phyloP scores from a whole-genome alignment of 2,888 invertebrate genomes.

The Sympetrum striolatum region DNA sequence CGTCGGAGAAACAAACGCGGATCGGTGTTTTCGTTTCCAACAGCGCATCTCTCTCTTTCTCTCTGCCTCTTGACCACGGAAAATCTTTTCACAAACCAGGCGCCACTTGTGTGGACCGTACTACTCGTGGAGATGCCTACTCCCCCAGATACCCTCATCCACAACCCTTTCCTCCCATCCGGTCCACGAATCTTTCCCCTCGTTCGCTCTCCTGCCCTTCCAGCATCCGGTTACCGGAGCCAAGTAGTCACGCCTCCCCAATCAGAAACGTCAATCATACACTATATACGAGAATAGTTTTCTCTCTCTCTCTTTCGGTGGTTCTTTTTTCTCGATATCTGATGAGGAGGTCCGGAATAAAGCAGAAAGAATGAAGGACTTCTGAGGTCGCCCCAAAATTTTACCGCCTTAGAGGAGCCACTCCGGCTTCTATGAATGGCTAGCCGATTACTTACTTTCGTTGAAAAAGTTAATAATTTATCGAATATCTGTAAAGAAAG shows the following conservation, averaged over 20 bases:
- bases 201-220: neutral
- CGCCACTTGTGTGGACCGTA: neutral
- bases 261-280: conserved; percentile 15
- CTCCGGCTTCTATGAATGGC: too few relatives aligned
- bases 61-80: neutral
- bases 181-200: neutral
- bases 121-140: neutral
- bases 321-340: neutral
- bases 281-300: neutral
- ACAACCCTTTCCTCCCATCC: neutral
- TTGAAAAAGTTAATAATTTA: too few relatives aligned
- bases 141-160: neutral
- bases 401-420: neutral
- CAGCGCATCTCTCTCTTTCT: neutral
- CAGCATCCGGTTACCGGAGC: neutral
- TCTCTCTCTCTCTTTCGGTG: too few relatives aligned
- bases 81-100: conserved; percentile 13
- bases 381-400: too few relatives aligned
- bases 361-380: too few relatives aligned
- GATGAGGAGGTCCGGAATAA: neutral
- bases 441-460: too few relatives aligned
- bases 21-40: neutral
- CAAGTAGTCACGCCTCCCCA: conserved; percentile 26
- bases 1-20: neutral
- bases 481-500: too few relatives aligned